Percentiles rank a stretch among this genome's conserved stretches.
These are phyloP conservation scores for Diplosoma virens DNA, from an alignment of 23 tunicate genomes.

Conservation along the genomic window DNA sequence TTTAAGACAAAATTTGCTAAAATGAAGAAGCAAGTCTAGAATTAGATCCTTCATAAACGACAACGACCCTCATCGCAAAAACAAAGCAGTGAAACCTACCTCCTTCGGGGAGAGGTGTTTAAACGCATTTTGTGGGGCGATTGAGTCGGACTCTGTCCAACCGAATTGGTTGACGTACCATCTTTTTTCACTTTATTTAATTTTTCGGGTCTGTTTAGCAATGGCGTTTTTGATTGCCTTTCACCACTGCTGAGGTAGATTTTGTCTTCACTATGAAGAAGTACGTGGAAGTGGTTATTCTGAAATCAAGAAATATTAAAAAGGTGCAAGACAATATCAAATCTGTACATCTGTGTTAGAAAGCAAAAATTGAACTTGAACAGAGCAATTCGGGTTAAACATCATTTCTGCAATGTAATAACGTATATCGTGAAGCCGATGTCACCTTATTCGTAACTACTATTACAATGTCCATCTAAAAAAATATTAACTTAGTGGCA, in stretches of 20 bases:
- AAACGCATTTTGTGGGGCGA: background rate
- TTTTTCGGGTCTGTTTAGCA: background rate
- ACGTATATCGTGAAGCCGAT: no score
- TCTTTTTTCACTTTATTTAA: slow-evolving; percentile 1
- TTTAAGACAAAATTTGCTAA: no score
- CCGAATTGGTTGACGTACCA: background rate
- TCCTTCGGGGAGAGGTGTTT: slow-evolving; percentile 7
- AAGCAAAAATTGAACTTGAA: no score
- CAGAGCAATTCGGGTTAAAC: no score
- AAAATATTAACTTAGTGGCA: no score
- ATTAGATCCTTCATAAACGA: background rate
- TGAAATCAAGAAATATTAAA: slow-evolving; percentile 17
- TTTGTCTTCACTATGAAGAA: slow-evolving; percentile 84
- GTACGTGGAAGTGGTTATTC: slow-evolving; percentile 86
- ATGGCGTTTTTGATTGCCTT: background rate
- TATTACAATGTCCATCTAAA: no score
- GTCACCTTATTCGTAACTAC: no score
- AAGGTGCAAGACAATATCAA: no score
- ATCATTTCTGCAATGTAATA: no score
- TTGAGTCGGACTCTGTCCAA: background rate
- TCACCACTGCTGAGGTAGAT: slow-evolving; percentile 78
- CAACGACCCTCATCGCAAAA: background rate
- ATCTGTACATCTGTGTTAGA: no score
- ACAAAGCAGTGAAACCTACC: background rate
- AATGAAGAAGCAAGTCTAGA: no score